Conservation (phyloP, 2,888 invertebrate genomes). For the Rugalucina vietnamica region DNA sequence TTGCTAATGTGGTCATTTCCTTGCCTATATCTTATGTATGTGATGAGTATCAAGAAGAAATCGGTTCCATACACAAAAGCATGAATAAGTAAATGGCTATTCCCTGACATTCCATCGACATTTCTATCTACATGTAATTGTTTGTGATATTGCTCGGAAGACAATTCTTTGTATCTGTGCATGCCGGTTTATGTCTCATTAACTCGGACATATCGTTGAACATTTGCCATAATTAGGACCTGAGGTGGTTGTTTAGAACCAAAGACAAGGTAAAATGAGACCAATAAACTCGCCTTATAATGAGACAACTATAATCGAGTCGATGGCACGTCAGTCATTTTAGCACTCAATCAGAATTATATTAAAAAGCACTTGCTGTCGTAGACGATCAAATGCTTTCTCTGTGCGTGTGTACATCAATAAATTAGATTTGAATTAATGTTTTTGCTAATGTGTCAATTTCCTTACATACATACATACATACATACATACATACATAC, state of each 20-base stretch:
- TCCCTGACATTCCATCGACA: too few species aligned
- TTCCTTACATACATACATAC: neutral
- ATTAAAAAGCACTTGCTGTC: neutral
- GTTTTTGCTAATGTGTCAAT: neutral
- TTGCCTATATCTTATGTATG: neutral
- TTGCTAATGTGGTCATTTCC: neutral
- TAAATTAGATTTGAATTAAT: too few species aligned
- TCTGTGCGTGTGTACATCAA: too few species aligned
- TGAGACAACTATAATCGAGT: neutral
- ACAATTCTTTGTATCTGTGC: neutral
- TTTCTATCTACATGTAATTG: too few species aligned
- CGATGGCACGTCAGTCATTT: neutral
- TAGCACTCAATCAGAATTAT: neutral
- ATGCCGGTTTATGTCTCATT: neutral
- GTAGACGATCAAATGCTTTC: neutral
- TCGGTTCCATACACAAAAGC: neutral
- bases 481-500: neutral
- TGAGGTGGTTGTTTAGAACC: too few species aligned
- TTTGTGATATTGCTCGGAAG: neutral
- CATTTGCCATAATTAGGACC: too few species aligned
- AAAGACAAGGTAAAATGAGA: neutral
- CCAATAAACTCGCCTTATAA: neutral
- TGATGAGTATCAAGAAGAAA: neutral
- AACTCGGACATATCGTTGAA: neutral
- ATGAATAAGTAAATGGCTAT: neutral